Evolutionary conservation across 2,797 vertebrate species (phyloP), one percentile per base, ranked within the genome.

Genomic region (Ibycter americanus): DNA sequence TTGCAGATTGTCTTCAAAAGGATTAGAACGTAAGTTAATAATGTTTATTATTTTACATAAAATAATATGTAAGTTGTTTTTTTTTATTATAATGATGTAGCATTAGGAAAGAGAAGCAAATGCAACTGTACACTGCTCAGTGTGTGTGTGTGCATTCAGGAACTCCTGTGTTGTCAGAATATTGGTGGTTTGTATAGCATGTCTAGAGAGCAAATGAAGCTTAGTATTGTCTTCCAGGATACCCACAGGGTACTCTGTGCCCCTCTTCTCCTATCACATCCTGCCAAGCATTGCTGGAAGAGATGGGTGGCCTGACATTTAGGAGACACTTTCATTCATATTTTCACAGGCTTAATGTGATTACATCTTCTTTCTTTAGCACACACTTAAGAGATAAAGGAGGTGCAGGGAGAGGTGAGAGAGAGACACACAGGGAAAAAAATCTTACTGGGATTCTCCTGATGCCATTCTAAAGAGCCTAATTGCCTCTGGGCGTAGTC

Each of bases 401-500:
- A 91, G 58, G 73, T 47, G 8, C 15, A 67, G 17, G 47, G 23
- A 55, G 51, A 83, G 40, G 68, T 27, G 21, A 47, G 36, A 56
- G 32, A 65, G 25, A 73, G 16, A 81, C 11, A 58, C 4, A 70
- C 6, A 18, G 23, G 27, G 27, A 23, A 71, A 73, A 81, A 78
- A 74, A 25, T 40, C 47, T 87, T 36, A 21, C 25, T 72, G 68
- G 65, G 58, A 79, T 59, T 80, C 67, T 91, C 61, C 49, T 61
- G 25, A 32, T 83, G 67, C 68, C 73, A 26, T 92, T 88, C 59
- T 36, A 78, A 93, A 87, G 26, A 88, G 59, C 32, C n/a, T 94
- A 51, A 93, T 94, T 96, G 87, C 78, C 81, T 94, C 81, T 95
- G 93, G 83, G 86, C 82, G 66, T 82, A 91, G 58, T 83, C 59